Conservation (phyloP, 2,888 invertebrate species). For the Amiota minor region DNA sequence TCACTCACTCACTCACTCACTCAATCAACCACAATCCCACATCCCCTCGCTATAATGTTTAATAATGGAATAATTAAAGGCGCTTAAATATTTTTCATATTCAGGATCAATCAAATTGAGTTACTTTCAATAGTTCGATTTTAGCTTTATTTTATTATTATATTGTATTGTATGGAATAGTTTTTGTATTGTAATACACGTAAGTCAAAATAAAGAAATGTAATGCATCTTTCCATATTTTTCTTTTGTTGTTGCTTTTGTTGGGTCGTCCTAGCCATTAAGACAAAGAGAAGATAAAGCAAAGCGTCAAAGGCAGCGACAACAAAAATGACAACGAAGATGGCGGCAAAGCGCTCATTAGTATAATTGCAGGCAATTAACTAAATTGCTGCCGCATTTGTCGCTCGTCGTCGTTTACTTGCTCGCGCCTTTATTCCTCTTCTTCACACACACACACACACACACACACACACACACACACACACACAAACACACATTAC, state of each 20-base stretch:
- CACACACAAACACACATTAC: not conserved
- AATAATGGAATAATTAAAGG: too few relatives aligned
- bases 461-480: not conserved
- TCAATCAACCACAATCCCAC: too few relatives aligned
- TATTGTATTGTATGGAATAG: too few relatives aligned
- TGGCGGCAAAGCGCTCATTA: constrained; percentile 63
- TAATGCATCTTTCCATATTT: constrained; percentile 27
- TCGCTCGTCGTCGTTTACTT: constrained; percentile 55
- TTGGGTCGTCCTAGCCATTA: not conserved
- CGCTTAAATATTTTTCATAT: too few relatives aligned
- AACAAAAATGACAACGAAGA: constrained; percentile 1
- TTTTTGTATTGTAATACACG: too few relatives aligned
- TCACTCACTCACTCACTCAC: too few relatives aligned
- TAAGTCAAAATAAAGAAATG: constrained; percentile 51
- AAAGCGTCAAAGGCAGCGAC: constrained; percentile 6
- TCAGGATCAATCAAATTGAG: too few relatives aligned
- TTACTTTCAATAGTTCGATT: too few relatives aligned
- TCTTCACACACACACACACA: constrained; percentile 19
- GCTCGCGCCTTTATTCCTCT: constrained; percentile 20
- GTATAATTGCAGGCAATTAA: constrained; percentile 55
- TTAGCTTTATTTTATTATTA: too few relatives aligned
- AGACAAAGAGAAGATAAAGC: not conserved
- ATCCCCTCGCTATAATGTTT: too few relatives aligned
- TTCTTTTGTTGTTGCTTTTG: constrained; percentile 49
- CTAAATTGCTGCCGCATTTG: constrained; percentile 62